Evolutionary conservation across 2,888 invertebrate species (phyloP), one percentile per base, ranked within the genome.

Genomic region (Cybosia mesomella): DNA sequence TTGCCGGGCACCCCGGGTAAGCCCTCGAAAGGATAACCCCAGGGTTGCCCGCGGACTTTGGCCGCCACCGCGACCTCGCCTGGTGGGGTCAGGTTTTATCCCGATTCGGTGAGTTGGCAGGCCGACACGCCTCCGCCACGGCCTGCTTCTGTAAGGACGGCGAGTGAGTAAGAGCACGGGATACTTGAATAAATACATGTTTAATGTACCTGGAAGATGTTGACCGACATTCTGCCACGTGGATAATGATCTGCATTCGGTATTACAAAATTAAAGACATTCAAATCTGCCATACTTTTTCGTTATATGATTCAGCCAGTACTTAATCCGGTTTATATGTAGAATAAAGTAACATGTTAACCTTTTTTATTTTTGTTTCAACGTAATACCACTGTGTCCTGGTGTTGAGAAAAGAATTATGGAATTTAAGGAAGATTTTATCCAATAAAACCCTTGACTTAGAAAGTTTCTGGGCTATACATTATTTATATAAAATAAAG

Each of bases 401-500:
- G 13, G 7, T 21, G 36, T 59, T 39, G 43, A 43, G 18, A 43
- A n/a, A 8, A 49, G 18, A n/a, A 49, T 9, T 0, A 49, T 43
- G 3, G 43, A 43, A 18, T 43, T 43, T 43, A 39, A 58, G 57
- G 10, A 28, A 18, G 9, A 8, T 57, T 59, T 58, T 34, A 36
- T 58, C 34, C 24, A 36, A 58, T 58, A 63, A 54, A 71, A 79
- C 43, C 58, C 66, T 62, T 58, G 74, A 68, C 74, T 77, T 75
- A 73, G 68, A 80, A 73, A 80, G 64, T 72, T 80, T 80, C 73
- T 72, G 70, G 61, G 66, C 72, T 72, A 80, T 83, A 85, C 84
- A 83, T 83, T 82, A 79, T 78, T 80, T 74, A 83, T 85, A 83
- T 83, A 86, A 85, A 83, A 82, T 83, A 80, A 75, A 81, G 78